Evolutionary conservation across 1,140 invertebrate species (phyloP).

Genomic region (Bombus ignitus): DNA sequence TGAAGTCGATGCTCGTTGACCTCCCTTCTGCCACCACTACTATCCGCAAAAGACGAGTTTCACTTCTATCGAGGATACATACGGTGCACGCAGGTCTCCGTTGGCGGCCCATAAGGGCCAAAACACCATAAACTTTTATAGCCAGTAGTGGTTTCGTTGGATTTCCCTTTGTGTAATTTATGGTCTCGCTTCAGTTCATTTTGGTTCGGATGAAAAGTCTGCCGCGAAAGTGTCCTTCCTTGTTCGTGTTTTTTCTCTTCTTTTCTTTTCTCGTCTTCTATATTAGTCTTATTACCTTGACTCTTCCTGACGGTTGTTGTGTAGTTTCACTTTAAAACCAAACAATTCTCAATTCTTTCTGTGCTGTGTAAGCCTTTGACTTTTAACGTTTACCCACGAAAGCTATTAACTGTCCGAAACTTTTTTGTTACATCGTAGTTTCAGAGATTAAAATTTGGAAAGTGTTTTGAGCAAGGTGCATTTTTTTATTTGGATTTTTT

Average conservation of each 20-base stretch:
- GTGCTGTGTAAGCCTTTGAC: neutral
- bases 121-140: conserved; percentile 75
- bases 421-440: neutral
- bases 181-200: conserved; percentile 50
- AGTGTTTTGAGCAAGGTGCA: neutral
- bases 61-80: conserved; percentile 65
- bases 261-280: neutral
- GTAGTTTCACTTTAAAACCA: neutral
- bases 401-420: neutral
- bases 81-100: conserved; percentile 12
- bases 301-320: neutral
- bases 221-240: conserved; percentile 26
- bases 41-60: conserved; percentile 63
- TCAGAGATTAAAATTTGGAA: neutral
- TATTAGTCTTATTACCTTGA: neutral
- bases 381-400: conserved; percentile 11
- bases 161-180: conserved; percentile 70
- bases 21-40: neutral
- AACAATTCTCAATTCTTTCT: too few species aligned
- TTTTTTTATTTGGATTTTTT: neutral
- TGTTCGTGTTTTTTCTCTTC: neutral
- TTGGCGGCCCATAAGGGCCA: conserved; percentile 44
- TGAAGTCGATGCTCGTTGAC: conserved; percentile 11
- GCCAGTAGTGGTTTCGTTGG: conserved; percentile 71
- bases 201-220: conserved; percentile 28